Percentiles rank a stretch among this genome's conserved stretches.
phyloP scores from a whole-genome alignment of 2,888 invertebrate species.

The Leucophenga maculata region DNA sequence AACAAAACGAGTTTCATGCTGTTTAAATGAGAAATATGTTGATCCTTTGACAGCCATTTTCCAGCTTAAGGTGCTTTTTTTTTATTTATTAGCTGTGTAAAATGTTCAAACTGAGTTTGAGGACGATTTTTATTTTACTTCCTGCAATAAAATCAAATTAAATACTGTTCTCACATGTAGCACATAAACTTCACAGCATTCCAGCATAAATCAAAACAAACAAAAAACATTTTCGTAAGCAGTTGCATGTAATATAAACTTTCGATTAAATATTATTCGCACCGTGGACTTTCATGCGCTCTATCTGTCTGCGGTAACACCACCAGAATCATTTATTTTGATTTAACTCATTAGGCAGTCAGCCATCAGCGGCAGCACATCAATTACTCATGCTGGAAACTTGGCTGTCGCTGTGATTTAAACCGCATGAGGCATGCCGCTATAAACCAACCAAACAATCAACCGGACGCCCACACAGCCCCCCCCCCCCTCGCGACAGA shows the following conservation, averaged over 20 bases:
- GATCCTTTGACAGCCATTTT: too few species aligned
- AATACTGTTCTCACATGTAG: too few species aligned
- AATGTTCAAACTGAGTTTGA: too few species aligned
- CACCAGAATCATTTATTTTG: constrained; percentile 11
- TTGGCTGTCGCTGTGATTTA: constrained; percentile 13
- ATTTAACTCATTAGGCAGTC: constrained; percentile 19
- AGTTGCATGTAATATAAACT: neutral
- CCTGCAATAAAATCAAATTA: too few species aligned
- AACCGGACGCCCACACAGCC: neutral
- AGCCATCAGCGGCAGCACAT: constrained; percentile 23
- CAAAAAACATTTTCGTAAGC: neutral
- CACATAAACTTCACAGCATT: too few species aligned
- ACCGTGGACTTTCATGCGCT: neutral
- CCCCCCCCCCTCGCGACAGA: neutral
- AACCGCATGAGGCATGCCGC: neutral
- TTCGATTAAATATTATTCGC: neutral
- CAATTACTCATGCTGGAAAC: constrained; percentile 19
- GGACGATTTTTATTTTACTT: too few species aligned
- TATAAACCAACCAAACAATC: neutral
- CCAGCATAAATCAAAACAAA: too few species aligned
- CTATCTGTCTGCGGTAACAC: neutral
- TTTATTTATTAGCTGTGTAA: too few species aligned
- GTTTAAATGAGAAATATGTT: too few species aligned
- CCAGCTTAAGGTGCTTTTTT: too few species aligned
- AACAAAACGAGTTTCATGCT: too few species aligned